These are phyloP conservation scores for Phengaris arion DNA, from an alignment of 2,888 invertebrate species.

Conservation along the genomic window DNA sequence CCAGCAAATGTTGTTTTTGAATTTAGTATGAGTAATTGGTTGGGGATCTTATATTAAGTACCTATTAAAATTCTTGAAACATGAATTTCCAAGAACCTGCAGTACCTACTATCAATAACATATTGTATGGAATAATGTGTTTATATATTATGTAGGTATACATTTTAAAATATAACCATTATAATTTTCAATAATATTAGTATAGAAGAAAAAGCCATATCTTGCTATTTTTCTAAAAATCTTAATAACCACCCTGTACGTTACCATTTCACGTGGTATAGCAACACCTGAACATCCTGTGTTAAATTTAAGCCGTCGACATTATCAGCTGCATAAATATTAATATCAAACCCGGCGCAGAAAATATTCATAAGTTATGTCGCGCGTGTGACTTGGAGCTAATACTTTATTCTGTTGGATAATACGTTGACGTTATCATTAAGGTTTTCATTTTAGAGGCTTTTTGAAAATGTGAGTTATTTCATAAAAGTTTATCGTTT, in stretches of 20 bases:
- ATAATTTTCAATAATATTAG: too few species aligned
- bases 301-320: conserved; percentile 10
- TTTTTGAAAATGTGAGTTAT: not conserved
- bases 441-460: not conserved
- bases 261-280: not conserved
- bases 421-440: conserved; percentile 1
- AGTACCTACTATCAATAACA: too few species aligned
- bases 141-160: too few species aligned
- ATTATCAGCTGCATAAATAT: conserved; percentile 27
- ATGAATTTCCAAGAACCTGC: too few species aligned
- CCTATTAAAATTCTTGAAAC: too few species aligned
- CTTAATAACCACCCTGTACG: not conserved
- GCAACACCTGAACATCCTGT: conserved; percentile 22
- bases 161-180: too few species aligned
- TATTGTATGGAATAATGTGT: too few species aligned
- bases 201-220: too few species aligned
- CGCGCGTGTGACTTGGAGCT: not conserved
- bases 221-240: not conserved
- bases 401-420: conserved; percentile 12
- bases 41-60: too few species aligned
- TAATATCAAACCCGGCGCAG: conserved; percentile 1
- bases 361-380: conserved; percentile 24
- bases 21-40: too few species aligned
- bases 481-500: not conserved
- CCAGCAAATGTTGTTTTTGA: too few species aligned